A percentile compares a stretch with the other conserved stretches of the same genome.
Evolutionary conservation across 2,888 invertebrate species (phyloP).

Genomic region (Argyra leucocephala): DNA sequence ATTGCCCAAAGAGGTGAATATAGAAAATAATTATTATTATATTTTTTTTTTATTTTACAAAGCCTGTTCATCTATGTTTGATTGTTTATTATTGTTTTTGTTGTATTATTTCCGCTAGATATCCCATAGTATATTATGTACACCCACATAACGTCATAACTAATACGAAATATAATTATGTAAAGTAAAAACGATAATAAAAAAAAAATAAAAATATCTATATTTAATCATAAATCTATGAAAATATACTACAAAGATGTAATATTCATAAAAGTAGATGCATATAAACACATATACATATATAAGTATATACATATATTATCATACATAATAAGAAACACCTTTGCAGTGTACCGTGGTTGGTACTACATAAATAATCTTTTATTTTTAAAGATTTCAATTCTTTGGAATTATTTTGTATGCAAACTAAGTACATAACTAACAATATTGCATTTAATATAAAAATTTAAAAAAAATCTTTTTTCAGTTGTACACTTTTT

Average conservation of each 20-base stretch:
- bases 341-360: not conserved
- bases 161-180: constrained; percentile 3
- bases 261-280: not conserved
- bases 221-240: not conserved
- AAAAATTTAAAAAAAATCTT: too few relatives aligned
- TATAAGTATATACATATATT: not conserved
- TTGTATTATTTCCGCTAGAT: not conserved
- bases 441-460: too few relatives aligned
- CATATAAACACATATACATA: not conserved
- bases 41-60: not conserved
- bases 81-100: not conserved
- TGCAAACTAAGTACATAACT: not conserved
- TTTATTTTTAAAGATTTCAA: not conserved
- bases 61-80: too few relatives aligned
- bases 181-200: not conserved
- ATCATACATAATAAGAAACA: not conserved
- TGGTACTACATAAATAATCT: not conserved
- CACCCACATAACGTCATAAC: constrained; percentile 6
- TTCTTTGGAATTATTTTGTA: not conserved
- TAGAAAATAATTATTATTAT: not conserved
- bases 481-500: too few relatives aligned
- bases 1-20: not conserved
- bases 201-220: not conserved
- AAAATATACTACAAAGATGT: not conserved
- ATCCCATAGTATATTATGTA: not conserved